These are phyloP conservation scores for Urocolius indicus DNA, from an alignment of 2,113 vertebrate genomes.

Conservation along the genomic window DNA sequence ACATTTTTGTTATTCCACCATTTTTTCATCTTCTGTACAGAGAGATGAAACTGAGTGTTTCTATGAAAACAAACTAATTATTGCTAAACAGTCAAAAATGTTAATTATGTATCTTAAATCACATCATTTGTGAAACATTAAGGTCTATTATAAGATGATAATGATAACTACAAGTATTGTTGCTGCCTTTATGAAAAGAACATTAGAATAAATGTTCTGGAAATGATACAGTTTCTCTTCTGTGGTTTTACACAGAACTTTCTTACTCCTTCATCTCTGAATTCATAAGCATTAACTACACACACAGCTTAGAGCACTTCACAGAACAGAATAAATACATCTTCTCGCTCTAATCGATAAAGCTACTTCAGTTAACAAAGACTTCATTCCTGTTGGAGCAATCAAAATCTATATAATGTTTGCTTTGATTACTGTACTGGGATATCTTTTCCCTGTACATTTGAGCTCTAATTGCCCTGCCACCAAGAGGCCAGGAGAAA, in stretches of 20 bases:
- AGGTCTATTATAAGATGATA: slow-evolving; percentile 44
- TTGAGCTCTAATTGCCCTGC: slow-evolving; percentile 47
- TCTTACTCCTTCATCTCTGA: neutral
- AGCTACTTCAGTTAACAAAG: slow-evolving; percentile 44
- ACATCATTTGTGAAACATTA: neutral
- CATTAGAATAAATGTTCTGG: slow-evolving; percentile 30
- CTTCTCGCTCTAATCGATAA: slow-evolving; percentile 16
- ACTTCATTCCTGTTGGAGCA: slow-evolving; percentile 33
- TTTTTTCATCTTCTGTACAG: slow-evolving; percentile 44
- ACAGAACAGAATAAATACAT: slow-evolving; percentile 31
- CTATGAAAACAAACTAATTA: slow-evolving; percentile 56
- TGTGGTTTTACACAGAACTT: neutral
- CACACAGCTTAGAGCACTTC: neutral
- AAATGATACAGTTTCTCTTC: neutral
- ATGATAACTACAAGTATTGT: slow-evolving; percentile 16
- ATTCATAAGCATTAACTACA: slow-evolving; percentile 25
- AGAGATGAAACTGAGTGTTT: slow-evolving; percentile 32
- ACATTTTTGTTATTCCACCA: neutral
- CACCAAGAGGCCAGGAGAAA: slow-evolving; percentile 24
- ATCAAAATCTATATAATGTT: slow-evolving; percentile 45
- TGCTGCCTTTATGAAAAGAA: slow-evolving; percentile 28
- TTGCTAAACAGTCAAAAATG: slow-evolving; percentile 51
- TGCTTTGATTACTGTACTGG: slow-evolving; percentile 44
- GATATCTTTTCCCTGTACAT: slow-evolving; percentile 32
- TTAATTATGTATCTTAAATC: slow-evolving; percentile 60